These are phyloP conservation scores for Albula glossodonta DNA, from an alignment of 2,113 vertebrate species.

Conservation along the genomic window DNA sequence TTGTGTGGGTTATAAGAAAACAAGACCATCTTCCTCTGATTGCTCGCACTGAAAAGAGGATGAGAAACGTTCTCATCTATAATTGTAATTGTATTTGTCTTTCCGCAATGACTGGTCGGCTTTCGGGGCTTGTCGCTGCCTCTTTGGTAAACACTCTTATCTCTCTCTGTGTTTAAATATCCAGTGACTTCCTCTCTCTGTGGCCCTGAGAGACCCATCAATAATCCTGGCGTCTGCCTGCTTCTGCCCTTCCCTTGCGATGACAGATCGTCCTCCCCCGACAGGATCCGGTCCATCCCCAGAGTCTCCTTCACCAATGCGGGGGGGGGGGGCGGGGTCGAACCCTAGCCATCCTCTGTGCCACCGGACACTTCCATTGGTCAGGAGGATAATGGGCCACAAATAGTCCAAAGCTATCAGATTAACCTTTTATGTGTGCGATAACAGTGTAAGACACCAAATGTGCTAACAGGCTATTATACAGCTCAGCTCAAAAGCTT, in stretches of 20 bases:
- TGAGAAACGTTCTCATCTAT: background rate
- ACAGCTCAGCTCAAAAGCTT: too few relatives aligned
- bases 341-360: too few relatives aligned
- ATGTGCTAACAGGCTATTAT: too few relatives aligned
- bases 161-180: constrained; percentile 72
- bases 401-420: too few relatives aligned
- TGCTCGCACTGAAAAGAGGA: background rate
- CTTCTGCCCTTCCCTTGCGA: constrained; percentile 67
- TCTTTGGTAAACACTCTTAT: constrained; percentile 71
- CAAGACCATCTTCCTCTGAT: background rate
- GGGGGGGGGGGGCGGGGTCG: too few relatives aligned
- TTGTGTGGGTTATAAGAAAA: too few relatives aligned
- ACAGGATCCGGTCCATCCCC: constrained; percentile 23
- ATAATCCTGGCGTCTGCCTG: constrained; percentile 56
- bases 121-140: constrained; percentile 66
- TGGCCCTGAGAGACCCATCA: constrained; percentile 65
- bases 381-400: too few relatives aligned
- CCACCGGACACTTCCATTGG: too few relatives aligned
- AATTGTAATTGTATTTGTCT: constrained; percentile 53
- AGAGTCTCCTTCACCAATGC: constrained; percentile 31
- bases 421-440: too few relatives aligned
- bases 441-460: too few relatives aligned
- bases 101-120: constrained; percentile 66
- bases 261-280: constrained; percentile 69
- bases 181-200: constrained; percentile 66